A percentile compares a stretch with the other conserved stretches of the same genome.
Evolutionary conservation across 2,888 invertebrate genomes (phyloP).

Genomic region (Temnothorax rugatulus): DNA sequence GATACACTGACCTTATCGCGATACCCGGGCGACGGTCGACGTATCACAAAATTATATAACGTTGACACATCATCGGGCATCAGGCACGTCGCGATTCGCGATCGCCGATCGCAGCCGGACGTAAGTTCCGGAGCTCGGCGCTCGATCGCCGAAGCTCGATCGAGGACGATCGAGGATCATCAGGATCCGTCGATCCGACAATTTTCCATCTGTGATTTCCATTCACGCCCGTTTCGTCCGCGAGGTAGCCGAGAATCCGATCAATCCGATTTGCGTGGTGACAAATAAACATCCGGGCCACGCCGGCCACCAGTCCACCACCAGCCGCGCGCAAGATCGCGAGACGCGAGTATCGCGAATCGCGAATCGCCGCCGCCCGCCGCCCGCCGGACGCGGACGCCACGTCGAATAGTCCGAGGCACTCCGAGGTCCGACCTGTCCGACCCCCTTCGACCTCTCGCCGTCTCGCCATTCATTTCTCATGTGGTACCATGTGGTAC

Average conservation of each 20-base stretch:
- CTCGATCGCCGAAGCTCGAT: not conserved
- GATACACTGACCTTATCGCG: constrained; percentile 57
- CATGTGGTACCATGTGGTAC: not conserved
- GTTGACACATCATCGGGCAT: constrained; percentile 58
- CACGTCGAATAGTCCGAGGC: too few species aligned
- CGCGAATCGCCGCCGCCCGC: too few species aligned
- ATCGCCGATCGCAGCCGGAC: not conserved
- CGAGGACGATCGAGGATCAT: not conserved
- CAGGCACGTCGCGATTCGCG: not conserved
- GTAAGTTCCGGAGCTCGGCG: not conserved
- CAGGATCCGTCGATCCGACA: not conserved
- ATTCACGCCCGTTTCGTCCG: not conserved
- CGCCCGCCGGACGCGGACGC: too few species aligned
- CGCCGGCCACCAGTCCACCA: too few species aligned
- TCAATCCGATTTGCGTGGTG: too few species aligned
- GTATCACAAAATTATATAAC: constrained; percentile 69
- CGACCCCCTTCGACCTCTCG: not conserved
- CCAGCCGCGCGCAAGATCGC: too few species aligned
- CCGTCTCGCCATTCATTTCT: not conserved
- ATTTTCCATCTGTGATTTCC: not conserved
- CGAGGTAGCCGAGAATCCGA: not conserved
- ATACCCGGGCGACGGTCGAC: not conserved
- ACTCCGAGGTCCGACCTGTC: too few species aligned
- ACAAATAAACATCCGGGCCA: not conserved
- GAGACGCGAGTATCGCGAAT: too few species aligned